These are phyloP conservation scores for Macrochelys suwanniensis DNA, from an alignment of 2,797 vertebrate species.

Conservation along the genomic window DNA sequence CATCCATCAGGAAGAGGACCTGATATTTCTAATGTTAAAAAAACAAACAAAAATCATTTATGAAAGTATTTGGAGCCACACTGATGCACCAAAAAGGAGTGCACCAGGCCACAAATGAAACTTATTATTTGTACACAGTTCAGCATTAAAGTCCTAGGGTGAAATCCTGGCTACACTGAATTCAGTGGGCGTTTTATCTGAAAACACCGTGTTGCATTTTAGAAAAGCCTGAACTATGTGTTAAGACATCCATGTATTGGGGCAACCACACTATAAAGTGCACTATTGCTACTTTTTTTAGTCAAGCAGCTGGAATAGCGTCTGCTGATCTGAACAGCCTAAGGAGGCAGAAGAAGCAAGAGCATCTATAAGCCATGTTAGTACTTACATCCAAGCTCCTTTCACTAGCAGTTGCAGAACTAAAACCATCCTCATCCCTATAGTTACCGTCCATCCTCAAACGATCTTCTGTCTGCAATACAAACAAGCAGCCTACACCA, in stretches of 20 bases:
- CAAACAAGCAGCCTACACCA: constrained; percentile 64
- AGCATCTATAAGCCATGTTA: constrained; percentile 45
- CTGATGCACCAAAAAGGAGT: not conserved
- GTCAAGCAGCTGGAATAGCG: constrained; percentile 17
- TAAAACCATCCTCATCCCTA: constrained; percentile 76
- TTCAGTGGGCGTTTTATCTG: not conserved
- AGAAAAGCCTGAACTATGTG: rapidly evolving
- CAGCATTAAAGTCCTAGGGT: not conserved
- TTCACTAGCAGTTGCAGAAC: constrained; percentile 65
- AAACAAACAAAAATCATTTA: not conserved
- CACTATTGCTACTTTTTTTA: constrained; percentile 49
- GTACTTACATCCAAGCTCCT: constrained; percentile 80
- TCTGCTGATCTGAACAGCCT: constrained; percentile 43
- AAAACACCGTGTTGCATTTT: not conserved
- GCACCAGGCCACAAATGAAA: not conserved
- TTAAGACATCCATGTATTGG: rapidly evolving
- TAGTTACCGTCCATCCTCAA: constrained; percentile 59
- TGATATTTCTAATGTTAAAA: not conserved
- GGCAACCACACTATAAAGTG: not conserved
- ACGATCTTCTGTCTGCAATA: constrained; percentile 80
- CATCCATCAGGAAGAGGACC: not conserved
- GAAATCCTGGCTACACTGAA: not conserved
- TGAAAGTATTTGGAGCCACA: not conserved
- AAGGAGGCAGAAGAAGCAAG: constrained; percentile 5
- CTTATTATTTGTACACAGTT: not conserved